Evolutionary conservation across 2,797 vertebrate genomes (phyloP), one percentile per base, ranked within the genome.

Genomic region (Peromyscus nudipes): DNA sequence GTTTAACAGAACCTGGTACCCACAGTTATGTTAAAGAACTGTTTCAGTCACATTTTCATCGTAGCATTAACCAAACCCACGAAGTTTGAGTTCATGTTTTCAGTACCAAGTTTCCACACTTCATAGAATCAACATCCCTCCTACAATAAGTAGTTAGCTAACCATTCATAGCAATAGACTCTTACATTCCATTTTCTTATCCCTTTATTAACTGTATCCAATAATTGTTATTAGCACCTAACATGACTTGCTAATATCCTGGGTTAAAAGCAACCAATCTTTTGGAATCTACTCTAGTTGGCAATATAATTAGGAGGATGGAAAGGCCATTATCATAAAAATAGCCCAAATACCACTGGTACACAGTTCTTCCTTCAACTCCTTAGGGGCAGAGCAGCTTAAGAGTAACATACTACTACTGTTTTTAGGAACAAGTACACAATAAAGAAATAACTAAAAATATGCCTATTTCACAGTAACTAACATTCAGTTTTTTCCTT

Each of bases 401-500:
- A 79, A 89, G 40, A 75, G 43, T 86, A 57, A 89, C 34, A 89
- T 49, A 55, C 46, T 92, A 65, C 52, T 55, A 75, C 69, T 55
- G 17, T 29, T 76, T 87, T 92, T 71, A 91, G 46, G 71, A 81
- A 49, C 12, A 89, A 89, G 69, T 67, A 19, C 37, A 79, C 55
- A 87, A n/a, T n/a, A 95, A 94, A 67, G 52, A 83, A 94, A 60
- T 77, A 92, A 71, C 29, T 87, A 34, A 92, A 92, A 96, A 49
- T 85, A 77, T 4, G 31, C 52, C 83, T 82, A 77, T 62, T 92
- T 97, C 73, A 91, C 65, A 94, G 60, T 88, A 92, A 80, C 55
- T 92, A 40, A 89, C 46, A 91, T 83, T 89, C 3, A 49, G 6
- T 25, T 40, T 40, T 43, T 43, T 31, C 9, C 21, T 34, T 81